Evolutionary conservation across 2,113 vertebrate genomes (phyloP).

Genomic region (Pungitius pungitius): DNA sequence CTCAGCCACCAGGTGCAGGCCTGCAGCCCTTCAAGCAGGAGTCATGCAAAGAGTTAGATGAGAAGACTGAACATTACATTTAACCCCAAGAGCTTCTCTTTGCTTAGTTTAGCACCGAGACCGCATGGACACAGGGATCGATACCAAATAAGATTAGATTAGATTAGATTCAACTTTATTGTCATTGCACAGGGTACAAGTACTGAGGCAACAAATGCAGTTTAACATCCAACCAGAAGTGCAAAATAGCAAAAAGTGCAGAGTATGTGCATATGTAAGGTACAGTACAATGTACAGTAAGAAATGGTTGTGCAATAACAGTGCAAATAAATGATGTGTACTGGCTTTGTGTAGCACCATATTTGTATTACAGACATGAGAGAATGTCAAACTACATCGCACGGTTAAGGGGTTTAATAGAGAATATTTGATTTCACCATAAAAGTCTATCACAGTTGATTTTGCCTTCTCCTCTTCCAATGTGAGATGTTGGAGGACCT

Average conservation of each 20-base stretch:
- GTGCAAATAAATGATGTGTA: neutral
- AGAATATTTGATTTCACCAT: neutral
- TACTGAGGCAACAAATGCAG: too few species aligned
- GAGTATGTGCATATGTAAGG: too few species aligned
- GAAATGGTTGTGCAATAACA: too few species aligned
- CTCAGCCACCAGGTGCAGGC: constrained; percentile 50
- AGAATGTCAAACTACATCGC: neutral
- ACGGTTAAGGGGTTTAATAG: neutral
- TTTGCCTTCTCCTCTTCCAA: constrained; percentile 32
- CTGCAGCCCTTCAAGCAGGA: neutral
- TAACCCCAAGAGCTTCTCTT: neutral
- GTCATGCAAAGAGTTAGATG: neutral
- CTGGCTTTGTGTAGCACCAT: too few species aligned
- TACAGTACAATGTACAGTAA: too few species aligned
- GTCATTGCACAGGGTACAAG: too few species aligned
- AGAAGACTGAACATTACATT: neutral
- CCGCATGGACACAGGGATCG: neutral
- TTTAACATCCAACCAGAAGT: too few species aligned
- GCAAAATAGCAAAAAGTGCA: too few species aligned
- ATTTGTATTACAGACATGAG: neutral
- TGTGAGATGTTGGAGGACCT: constrained; percentile 57
- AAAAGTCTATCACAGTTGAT: neutral
- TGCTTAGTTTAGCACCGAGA: neutral
- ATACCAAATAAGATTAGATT: neutral
- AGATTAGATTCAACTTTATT: too few species aligned